phyloP scores from a whole-genome alignment of 2,888 invertebrate genomes.

The Spodoptera exigua region DNA sequence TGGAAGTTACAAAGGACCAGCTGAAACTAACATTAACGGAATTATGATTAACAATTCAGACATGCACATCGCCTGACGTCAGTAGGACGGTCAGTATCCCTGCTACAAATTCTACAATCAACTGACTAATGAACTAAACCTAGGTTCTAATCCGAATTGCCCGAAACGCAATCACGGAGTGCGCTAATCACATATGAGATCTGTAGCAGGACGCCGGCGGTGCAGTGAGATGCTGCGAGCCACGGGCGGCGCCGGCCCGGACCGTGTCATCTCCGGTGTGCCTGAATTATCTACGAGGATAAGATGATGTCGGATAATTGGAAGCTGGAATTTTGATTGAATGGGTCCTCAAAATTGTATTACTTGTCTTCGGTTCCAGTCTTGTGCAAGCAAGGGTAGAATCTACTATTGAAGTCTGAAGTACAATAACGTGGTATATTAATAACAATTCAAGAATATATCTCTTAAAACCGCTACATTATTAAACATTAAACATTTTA shows the following conservation, averaged over 20 bases:
- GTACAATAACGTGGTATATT: not conserved
- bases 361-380: not conserved
- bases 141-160: slow-evolving; percentile 29
- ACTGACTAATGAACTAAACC: slow-evolving; percentile 22
- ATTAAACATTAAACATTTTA: slow-evolving; percentile 31
- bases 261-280: slow-evolving; percentile 41
- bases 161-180: slow-evolving; percentile 38
- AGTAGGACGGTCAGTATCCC: no score
- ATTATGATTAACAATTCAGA: no score
- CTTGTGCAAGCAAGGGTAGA: not conserved
- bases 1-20: not conserved
- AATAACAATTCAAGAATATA: slow-evolving; percentile 9
- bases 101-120: slow-evolving; percentile 9
- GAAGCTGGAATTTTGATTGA: slow-evolving; percentile 40
- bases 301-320: slow-evolving; percentile 46
- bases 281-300: slow-evolving; percentile 49
- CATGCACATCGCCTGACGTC: no score
- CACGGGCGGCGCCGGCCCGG: slow-evolving; percentile 7
- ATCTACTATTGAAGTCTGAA: no score
- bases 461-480: slow-evolving; percentile 32
- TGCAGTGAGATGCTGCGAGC: slow-evolving; percentile 18
- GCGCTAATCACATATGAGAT: slow-evolving; percentile 46
- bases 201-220: slow-evolving; percentile 27
- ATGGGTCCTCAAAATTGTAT: slow-evolving; percentile 15
- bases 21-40: no score